Evolutionary conservation across 2,113 vertebrate genomes (phyloP), one percentile per base, ranked within the genome.

Genomic region (Glaucidium brasilianum): DNA sequence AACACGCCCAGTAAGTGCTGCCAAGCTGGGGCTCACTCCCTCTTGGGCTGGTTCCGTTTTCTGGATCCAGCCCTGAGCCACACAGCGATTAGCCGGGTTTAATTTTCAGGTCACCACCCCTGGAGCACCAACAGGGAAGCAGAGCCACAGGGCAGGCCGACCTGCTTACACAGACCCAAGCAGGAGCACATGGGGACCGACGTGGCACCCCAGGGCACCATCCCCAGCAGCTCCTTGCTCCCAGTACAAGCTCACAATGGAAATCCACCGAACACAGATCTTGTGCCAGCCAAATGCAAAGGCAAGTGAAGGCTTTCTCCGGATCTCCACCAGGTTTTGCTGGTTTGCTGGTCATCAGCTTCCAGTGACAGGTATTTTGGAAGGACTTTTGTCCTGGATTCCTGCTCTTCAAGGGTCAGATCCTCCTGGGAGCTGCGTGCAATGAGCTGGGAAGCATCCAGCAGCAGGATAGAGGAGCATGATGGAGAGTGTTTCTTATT

Each of bases 151-250:
- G 50, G 49, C 68, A 71, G 41, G 41, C 69, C 37, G 34, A 29
- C 20, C n/a, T 1, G 2, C 43, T 47, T 16, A 4, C 6, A 0
- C 30, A 53, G n/a, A 68, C 11, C 17, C 27, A 17, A 32, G 43
- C 12, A 30, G 62, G 49, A 47, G 45, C 45, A 47, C 45, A 47
- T 19, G 9, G 45, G 45, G 45, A 47, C 45, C 20, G 45, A 21
- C 10, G 45, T 47, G 45, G 14, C 67, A 45, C 37, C 60, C 55
- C 34, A 80, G 15, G 29, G 12, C 14, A 5, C 59, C 55, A 1
- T 16, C 37, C 37, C 77, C 56, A 16, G 60, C 32, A 56, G 55
- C 41, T 62, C 49, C 81, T 67, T 3, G 5, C 7, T 74, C 43
- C 63, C 37, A 15, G 11, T 41, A 19, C 49, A 11, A 69, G 6